These are phyloP conservation scores for Callitettix versicolor DNA, from an alignment of 1,140 invertebrate species.

Conservation along the genomic window DNA sequence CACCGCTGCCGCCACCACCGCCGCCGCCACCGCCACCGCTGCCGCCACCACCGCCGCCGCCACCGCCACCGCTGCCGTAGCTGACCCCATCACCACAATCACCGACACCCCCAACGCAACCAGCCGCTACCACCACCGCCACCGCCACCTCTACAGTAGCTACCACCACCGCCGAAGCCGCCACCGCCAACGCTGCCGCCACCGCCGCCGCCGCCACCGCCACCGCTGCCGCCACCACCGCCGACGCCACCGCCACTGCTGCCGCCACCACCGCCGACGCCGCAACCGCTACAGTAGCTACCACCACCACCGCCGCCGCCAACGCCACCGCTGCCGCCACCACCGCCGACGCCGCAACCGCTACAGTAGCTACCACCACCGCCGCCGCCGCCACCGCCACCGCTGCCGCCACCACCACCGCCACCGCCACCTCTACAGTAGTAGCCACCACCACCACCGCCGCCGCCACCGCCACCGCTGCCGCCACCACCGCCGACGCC, in stretches of 20 bases:
- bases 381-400: not conserved
- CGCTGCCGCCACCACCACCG: not conserved
- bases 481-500: not conserved
- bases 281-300: not conserved
- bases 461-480: not conserved
- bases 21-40: no score
- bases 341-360: not conserved
- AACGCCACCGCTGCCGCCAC: not conserved
- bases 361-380: no score
- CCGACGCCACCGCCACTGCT: not conserved
- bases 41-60: no score
- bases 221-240: not conserved
- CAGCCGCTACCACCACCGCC: not conserved
- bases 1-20: no score
- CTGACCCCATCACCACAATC: not conserved
- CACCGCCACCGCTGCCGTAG: not conserved
- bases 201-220: not conserved
- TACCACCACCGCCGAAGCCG: not conserved
- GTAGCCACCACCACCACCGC: no score
- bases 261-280: not conserved
- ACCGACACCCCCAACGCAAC: not conserved
- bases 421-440: not conserved
- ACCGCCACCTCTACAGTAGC: not conserved
- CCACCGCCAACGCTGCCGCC: not conserved
- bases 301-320: not conserved